These are phyloP conservation scores for Euthynnus affinis DNA, from an alignment of 2,797 vertebrate genomes.

Conservation along the genomic window DNA sequence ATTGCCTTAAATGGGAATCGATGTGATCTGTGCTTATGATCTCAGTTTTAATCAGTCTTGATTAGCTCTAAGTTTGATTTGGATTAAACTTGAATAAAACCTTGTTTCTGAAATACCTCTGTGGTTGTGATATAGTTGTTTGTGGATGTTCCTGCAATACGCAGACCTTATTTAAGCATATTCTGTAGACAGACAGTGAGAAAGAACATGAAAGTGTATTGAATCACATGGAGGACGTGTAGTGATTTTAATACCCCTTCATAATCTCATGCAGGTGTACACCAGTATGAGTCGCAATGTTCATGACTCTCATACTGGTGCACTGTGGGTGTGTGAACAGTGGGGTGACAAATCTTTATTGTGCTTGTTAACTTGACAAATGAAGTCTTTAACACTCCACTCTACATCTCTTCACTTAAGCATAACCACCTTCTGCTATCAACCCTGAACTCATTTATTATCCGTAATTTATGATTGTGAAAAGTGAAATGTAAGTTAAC, in stretches of 20 bases:
- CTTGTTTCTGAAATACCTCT: no score
- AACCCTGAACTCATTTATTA: constrained; percentile 5
- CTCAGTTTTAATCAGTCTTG: no score
- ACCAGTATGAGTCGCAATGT: not conserved
- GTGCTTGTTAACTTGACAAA: constrained; percentile 44
- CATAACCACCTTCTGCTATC: constrained; percentile 26
- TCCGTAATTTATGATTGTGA: not conserved
- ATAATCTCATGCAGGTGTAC: not conserved
- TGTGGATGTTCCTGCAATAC: no score
- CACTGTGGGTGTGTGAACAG: constrained; percentile 12
- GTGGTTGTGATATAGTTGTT: no score
- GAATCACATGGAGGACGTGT: no score
- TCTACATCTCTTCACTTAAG: constrained; percentile 12
- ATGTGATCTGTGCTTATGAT: no score
- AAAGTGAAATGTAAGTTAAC: not conserved
- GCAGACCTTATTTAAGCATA: no score
- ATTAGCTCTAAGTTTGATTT: no score
- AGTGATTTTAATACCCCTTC: not conserved
- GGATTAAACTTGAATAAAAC: no score
- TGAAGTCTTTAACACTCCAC: constrained; percentile 24
- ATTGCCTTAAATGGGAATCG: not conserved
- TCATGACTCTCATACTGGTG: not conserved
- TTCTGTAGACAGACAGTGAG: no score
- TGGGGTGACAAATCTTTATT: constrained; percentile 18
- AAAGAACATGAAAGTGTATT: no score